phyloP scores from a whole-genome alignment of 2,888 invertebrate genomes.

The Incurvaria masculella region DNA sequence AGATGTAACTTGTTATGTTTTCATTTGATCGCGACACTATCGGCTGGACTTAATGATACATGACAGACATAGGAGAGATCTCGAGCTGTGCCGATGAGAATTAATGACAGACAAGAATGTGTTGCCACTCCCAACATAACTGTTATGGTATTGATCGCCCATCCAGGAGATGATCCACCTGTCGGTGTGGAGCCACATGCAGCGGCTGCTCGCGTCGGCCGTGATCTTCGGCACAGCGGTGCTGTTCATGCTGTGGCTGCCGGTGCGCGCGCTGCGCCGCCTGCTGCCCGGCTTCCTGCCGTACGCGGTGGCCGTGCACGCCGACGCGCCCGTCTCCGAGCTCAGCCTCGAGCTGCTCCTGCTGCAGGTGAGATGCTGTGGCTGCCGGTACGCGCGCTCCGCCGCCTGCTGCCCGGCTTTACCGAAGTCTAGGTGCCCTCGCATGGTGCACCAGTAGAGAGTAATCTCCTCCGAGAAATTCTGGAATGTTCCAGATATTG shows the following conservation, averaged over 20 bases:
- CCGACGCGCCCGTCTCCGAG: conserved; percentile 88
- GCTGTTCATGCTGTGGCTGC: conserved; percentile 93
- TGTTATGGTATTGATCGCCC: not conserved
- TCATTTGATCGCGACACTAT: conserved; percentile 1
- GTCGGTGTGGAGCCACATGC: conserved; percentile 86
- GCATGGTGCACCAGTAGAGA: too few species aligned
- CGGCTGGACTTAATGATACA: too few species aligned
- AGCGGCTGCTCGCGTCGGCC: conserved; percentile 88
- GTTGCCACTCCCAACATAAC: conserved; percentile 3
- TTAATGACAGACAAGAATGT: not conserved
- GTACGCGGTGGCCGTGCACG: conserved; percentile 83
- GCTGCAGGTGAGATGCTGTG: conserved; percentile 84
- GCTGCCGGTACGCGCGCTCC: conserved; percentile 87
- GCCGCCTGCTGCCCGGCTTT: conserved; percentile 70
- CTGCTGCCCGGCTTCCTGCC: conserved; percentile 88
- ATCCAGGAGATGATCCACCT: conserved; percentile 94
- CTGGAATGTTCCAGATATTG: too few species aligned
- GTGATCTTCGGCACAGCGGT: conserved; percentile 96
- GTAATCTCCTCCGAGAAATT: too few species aligned
- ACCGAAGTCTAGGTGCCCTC: too few species aligned
- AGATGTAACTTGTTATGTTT: too few species aligned
- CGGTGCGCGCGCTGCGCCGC: conserved; percentile 80
- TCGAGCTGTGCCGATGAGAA: not conserved
- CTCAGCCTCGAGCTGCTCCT: conserved; percentile 88
- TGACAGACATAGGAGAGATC: too few species aligned